A percentile compares a stretch with the other conserved stretches of the same genome.
phyloP scores from a whole-genome alignment of 2,888 invertebrate species.

The Acrobasis suavella region DNA sequence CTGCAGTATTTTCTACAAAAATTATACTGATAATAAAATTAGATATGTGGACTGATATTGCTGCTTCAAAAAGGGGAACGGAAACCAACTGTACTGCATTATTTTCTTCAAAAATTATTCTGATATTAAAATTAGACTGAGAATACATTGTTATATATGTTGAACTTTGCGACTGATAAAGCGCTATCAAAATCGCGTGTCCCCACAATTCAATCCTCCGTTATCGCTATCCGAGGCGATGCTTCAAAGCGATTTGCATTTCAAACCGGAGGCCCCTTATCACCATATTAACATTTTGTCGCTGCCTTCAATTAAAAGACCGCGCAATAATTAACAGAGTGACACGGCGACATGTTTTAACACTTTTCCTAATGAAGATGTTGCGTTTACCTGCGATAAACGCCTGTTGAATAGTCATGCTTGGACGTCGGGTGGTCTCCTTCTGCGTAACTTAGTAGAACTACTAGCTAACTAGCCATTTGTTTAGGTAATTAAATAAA shows the following conservation, averaged over 20 bases:
- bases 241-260: conserved; percentile 56
- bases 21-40: no score
- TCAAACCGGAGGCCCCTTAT: conserved; percentile 46
- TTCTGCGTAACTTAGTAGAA: conserved; percentile 6
- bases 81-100: no score
- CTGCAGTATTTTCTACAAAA: no score
- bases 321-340: conserved; percentile 76
- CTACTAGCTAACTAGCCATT: no score
- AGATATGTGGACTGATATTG: no score
- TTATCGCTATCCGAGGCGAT: conserved; percentile 62
- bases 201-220: conserved; percentile 61
- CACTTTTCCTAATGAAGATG: conserved; percentile 79
- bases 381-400: conserved; percentile 57
- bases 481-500: no score
- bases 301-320: conserved; percentile 74
- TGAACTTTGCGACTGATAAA: conserved; percentile 26
- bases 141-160: no score
- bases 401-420: conserved; percentile 49
- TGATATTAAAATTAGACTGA: no score
- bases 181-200: conserved; percentile 60
- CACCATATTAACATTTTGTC: conserved; percentile 78
- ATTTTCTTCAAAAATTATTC: no score
- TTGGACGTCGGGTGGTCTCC: conserved; percentile 49
- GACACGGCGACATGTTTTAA: conserved; percentile 80
- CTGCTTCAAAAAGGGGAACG: no score